Evolutionary conservation across 2,797 vertebrate species (phyloP).

Genomic region (Graptemys geographica): DNA sequence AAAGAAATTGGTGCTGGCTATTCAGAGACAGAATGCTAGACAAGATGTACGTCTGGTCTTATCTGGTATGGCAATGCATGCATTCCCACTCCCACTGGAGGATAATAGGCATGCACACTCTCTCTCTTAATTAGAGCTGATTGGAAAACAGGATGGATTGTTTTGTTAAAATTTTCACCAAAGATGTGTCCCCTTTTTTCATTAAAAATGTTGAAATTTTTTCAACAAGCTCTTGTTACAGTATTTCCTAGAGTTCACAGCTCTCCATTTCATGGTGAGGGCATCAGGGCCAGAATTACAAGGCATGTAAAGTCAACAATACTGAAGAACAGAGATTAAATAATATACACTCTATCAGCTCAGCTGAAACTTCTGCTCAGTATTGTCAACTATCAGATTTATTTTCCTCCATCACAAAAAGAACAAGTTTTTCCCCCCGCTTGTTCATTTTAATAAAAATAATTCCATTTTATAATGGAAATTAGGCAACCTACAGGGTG

Average conservation of each 20-base stretch:
- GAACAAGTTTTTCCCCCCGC: conserved; percentile 2
- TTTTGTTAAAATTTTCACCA: fast-evolving
- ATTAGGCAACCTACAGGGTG: conserved; percentile 68
- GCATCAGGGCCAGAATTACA: not conserved
- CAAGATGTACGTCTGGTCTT: not conserved
- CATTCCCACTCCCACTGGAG: not conserved
- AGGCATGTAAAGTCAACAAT: not conserved
- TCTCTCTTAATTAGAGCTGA: not conserved
- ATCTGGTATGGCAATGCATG: fast-evolving
- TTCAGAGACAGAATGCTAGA: fast-evolving
- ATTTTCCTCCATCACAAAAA: not conserved
- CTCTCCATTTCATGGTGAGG: not conserved
- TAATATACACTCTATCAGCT: not conserved
- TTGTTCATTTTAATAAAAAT: conserved; percentile 57
- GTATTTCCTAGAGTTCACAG: not conserved
- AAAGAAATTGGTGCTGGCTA: not conserved
- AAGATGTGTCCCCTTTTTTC: not conserved
- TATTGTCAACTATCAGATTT: not conserved
- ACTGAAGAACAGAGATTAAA: not conserved
- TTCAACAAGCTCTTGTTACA: fast-evolving
- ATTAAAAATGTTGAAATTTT: not conserved
- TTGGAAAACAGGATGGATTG: not conserved
- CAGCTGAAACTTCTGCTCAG: not conserved
- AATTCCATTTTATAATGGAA: conserved; percentile 65
- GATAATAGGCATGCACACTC: not conserved